phyloP scores from a whole-genome alignment of 2,888 invertebrate species.

The Oxytorus armatus region DNA sequence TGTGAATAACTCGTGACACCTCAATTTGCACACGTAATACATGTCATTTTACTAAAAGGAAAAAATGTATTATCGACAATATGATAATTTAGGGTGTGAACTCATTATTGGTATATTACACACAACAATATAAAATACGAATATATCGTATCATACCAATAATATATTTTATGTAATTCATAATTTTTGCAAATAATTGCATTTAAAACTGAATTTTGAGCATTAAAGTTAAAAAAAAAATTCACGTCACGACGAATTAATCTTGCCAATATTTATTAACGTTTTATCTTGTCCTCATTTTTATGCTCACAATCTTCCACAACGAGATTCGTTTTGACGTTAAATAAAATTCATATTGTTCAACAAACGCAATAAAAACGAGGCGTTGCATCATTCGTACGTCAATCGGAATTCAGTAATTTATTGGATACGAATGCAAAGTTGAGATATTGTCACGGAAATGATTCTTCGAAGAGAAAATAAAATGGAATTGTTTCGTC shows the following conservation, averaged over 20 bases:
- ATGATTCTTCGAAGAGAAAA: neutral
- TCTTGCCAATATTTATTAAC: neutral
- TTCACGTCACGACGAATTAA: neutral
- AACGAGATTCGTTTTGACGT: neutral
- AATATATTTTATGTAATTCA: neutral
- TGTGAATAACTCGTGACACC: slow-evolving; percentile 9
- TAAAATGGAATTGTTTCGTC: no score
- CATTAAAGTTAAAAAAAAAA: neutral
- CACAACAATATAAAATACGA: neutral
- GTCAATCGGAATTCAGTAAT: slow-evolving; percentile 16
- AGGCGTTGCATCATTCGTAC: slow-evolving; percentile 47
- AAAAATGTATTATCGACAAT: slow-evolving; percentile 15
- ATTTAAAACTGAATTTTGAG: neutral
- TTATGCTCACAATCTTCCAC: neutral
- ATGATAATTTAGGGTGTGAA: slow-evolving; percentile 5
- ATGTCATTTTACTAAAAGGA: neutral
- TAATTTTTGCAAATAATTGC: neutral
- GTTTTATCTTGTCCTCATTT: neutral
- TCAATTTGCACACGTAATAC: neutral
- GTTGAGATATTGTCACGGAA: slow-evolving; percentile 11
- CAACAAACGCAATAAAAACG: slow-evolving; percentile 41
- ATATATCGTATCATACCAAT: neutral
- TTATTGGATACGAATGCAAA: slow-evolving; percentile 24
- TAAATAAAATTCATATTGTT: neutral
- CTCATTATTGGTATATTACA: neutral